Evolutionary conservation across 2,888 invertebrate species (phyloP).

Genomic region (Halictus quadricinctus): DNA sequence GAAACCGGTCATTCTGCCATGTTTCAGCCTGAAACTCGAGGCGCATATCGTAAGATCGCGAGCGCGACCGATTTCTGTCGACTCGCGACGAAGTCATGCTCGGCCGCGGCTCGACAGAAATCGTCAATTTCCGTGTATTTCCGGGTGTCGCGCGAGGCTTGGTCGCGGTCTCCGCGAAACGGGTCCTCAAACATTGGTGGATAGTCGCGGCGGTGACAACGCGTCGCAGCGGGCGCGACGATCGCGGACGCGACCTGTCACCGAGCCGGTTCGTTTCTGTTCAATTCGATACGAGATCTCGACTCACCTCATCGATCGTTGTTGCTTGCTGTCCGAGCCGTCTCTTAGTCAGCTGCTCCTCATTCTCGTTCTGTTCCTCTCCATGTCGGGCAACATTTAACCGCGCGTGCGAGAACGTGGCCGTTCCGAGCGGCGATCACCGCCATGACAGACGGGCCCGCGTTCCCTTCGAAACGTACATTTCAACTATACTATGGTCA

Average conservation of each 20-base stretch:
- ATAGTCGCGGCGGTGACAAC: constrained; percentile 27
- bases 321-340: constrained; percentile 55
- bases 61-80: constrained; percentile 34
- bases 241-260: not conserved
- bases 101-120: constrained; percentile 37
- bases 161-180: constrained; percentile 12
- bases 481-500: constrained; percentile 33
- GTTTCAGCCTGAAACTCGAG: not conserved
- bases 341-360: constrained; percentile 73
- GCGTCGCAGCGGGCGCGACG: not conserved
- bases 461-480: constrained; percentile 41
- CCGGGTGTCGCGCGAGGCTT: constrained; percentile 32
- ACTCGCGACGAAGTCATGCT: not conserved
- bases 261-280: not conserved
- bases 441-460: constrained; percentile 54
- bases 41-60: constrained; percentile 27
- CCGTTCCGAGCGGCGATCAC: constrained; percentile 48
- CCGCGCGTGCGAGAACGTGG: constrained; percentile 53
- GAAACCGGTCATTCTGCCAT: not conserved
- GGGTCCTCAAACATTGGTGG: constrained; percentile 35
- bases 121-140: constrained; percentile 54
- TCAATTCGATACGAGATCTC: not conserved
- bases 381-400: constrained; percentile 58
- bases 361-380: constrained; percentile 67
- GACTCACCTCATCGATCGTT: constrained; percentile 71